Conservation (phyloP, 2,797 vertebrate genomes). For the Liparis tanakae region DNA sequence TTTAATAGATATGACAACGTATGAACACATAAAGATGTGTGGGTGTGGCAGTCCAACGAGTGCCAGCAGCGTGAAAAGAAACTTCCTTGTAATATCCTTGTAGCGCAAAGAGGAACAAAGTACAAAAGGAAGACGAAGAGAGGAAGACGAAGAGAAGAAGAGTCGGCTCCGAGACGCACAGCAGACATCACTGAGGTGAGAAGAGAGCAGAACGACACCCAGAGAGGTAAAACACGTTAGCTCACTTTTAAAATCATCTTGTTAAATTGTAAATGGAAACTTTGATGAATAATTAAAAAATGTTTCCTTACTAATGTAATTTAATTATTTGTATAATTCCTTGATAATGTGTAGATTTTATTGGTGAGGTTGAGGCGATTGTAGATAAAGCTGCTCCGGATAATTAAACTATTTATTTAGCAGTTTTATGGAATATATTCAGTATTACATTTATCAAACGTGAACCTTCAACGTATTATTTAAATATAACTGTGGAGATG, state of each 20-base stretch:
- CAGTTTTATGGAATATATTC: neutral
- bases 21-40: neutral
- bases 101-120: constrained; percentile 17
- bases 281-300: neutral
- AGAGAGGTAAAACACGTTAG: constrained; percentile 22
- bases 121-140: constrained; percentile 26
- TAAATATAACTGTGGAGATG: neutral
- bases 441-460: too few relatives aligned
- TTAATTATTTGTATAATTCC: neutral
- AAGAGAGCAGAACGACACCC: neutral
- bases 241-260: neutral
- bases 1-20: neutral
- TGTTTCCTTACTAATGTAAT: neutral
- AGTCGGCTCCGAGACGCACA: constrained; percentile 12
- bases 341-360: neutral
- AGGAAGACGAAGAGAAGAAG: constrained; percentile 17
- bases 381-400: neutral
- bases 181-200: constrained; percentile 5
- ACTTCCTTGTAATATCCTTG: constrained; percentile 23
- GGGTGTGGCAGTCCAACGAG: neutral
- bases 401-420: neutral
- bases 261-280: neutral
- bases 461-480: constrained; percentile 17
- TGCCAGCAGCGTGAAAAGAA: neutral
- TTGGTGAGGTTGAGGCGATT: too few relatives aligned